phyloP scores from a whole-genome alignment of 2,888 invertebrate species.

The Drosophila basisetae region DNA sequence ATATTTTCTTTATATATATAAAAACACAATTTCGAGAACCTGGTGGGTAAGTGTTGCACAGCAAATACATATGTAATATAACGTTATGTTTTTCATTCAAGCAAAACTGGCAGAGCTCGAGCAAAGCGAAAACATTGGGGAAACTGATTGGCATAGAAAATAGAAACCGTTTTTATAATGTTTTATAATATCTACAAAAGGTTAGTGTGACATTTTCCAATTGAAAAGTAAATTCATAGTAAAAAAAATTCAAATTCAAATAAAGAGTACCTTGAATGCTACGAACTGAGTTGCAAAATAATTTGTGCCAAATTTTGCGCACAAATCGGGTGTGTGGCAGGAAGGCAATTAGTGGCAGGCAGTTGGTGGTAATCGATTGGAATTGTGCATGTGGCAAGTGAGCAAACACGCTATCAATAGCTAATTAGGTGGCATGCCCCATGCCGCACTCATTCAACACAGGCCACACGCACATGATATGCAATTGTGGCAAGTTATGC shows the following conservation, averaged over 20 bases:
- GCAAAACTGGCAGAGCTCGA: neutral
- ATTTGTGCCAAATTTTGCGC: neutral
- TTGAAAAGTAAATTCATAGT: too few species aligned
- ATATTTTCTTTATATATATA: neutral
- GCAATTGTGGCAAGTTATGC: conserved; percentile 20
- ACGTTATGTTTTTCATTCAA: neutral
- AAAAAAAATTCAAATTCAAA: too few species aligned
- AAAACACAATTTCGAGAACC: neutral
- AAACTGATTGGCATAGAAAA: too few species aligned
- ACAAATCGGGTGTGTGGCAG: neutral
- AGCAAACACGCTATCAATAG: conserved; percentile 45
- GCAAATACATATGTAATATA: neutral
- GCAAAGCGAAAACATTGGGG: neutral
- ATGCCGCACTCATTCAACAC: neutral
- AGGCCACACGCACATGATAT: conserved; percentile 7
- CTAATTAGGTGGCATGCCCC: conserved; percentile 25
- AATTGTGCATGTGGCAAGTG: conserved; percentile 4
- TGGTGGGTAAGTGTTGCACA: conserved; percentile 15
- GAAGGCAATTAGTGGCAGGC: neutral
- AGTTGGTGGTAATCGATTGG: conserved; percentile 16
- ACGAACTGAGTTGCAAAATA: neutral
- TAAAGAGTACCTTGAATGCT: neutral
- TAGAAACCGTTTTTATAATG: too few species aligned
- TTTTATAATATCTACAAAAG: too few species aligned
- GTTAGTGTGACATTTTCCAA: neutral